Evolutionary conservation across 2,113 vertebrate species (phyloP).

Genomic region (Proterorhinus semilunaris): DNA sequence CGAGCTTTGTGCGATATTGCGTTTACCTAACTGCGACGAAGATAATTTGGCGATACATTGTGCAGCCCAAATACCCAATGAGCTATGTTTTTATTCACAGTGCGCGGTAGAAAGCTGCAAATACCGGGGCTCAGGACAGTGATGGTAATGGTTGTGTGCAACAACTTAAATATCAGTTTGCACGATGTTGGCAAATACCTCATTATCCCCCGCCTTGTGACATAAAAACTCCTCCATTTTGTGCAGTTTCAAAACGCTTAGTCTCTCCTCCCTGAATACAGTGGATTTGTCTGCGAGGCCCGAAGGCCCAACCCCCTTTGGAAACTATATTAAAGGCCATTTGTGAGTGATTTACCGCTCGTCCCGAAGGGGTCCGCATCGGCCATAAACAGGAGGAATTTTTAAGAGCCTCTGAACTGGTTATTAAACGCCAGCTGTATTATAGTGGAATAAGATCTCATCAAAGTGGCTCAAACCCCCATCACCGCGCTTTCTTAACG

Average conservation of each 20-base stretch:
- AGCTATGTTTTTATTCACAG: background rate
- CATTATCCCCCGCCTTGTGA: constrained; percentile 3
- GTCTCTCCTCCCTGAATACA: constrained; percentile 25
- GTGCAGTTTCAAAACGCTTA: constrained; percentile 33
- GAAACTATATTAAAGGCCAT: constrained; percentile 65
- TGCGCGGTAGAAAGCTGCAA: background rate
- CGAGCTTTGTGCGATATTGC: too few relatives aligned
- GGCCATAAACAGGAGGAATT: constrained; percentile 72
- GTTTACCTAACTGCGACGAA: too few relatives aligned
- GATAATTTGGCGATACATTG: too few relatives aligned
- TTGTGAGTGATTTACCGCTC: constrained; percentile 63
- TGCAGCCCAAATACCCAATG: too few relatives aligned
- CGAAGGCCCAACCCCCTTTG: constrained; percentile 35
- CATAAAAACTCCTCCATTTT: constrained; percentile 9
- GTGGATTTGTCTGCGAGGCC: constrained; percentile 40
- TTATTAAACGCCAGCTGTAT: constrained; percentile 72
- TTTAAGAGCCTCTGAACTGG: constrained; percentile 73
- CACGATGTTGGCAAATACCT: background rate
- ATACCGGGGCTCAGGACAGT: background rate
- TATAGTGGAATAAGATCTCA: constrained; percentile 74
- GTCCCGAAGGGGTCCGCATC: constrained; percentile 45
- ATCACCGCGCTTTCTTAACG: constrained; percentile 24
- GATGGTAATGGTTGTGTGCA: background rate
- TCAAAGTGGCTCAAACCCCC: constrained; percentile 52
- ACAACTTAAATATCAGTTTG: background rate